These are phyloP conservation scores for Triplophysa yarkandensis DNA, from an alignment of 2,797 vertebrate genomes.

Conservation along the genomic window DNA sequence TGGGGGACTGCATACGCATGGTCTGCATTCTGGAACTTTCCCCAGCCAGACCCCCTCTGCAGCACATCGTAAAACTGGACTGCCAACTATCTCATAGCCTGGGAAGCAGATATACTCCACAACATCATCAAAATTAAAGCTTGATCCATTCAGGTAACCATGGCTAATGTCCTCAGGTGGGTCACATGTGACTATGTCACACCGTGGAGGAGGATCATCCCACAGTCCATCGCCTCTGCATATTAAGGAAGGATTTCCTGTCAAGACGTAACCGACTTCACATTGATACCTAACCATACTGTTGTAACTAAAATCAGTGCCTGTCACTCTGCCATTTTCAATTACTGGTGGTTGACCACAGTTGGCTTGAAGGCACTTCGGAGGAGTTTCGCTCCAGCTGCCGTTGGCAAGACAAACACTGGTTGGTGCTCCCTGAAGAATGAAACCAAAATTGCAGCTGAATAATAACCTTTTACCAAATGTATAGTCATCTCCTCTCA, in stretches of 20 bases:
- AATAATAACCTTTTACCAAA: slow-evolving; percentile 80
- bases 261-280: slow-evolving; percentile 81
- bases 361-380: slow-evolving; percentile 74
- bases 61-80: slow-evolving; percentile 81
- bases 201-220: slow-evolving; percentile 82
- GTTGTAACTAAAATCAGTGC: slow-evolving; percentile 80
- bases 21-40: slow-evolving; percentile 81
- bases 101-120: slow-evolving; percentile 89
- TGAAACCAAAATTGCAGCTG: slow-evolving; percentile 82
- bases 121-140: slow-evolving; percentile 81
- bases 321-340: slow-evolving; percentile 75
- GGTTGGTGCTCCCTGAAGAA: slow-evolving; percentile 77
- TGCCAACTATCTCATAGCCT: slow-evolving; percentile 85
- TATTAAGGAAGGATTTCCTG: slow-evolving; percentile 69
- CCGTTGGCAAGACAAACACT: slow-evolving; percentile 86
- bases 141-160: slow-evolving; percentile 88
- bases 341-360: slow-evolving; percentile 75
- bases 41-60: slow-evolving; percentile 87
- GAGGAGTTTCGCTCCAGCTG: slow-evolving; percentile 84
- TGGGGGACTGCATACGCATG: slow-evolving; percentile 81
- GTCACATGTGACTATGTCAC: slow-evolving; percentile 82
- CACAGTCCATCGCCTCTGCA: slow-evolving; percentile 86
- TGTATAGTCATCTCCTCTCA: slow-evolving; percentile 78
- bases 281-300: slow-evolving; percentile 83
- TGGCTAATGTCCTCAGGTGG: slow-evolving; percentile 90